Evolutionary conservation across 2,113 vertebrate species (phyloP).

Genomic region (Eurypyga helias): DNA sequence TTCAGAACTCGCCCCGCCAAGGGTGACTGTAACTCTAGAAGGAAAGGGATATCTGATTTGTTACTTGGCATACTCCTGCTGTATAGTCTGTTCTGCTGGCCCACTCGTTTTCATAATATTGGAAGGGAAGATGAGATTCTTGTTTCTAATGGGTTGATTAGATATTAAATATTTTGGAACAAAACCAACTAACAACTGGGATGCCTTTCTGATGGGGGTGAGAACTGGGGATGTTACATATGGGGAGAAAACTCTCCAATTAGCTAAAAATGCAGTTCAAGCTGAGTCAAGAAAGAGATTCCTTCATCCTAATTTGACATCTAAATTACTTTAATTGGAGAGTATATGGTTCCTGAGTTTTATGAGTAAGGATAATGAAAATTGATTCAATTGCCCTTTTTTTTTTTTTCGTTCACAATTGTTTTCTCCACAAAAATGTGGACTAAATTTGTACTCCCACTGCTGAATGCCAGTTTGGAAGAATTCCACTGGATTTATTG

Average conservation of each 20-base stretch:
- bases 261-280: background rate
- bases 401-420: background rate
- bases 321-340: background rate
- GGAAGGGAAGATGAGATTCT: background rate
- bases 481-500: background rate
- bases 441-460: background rate
- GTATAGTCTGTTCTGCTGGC: background rate
- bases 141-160: background rate
- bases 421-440: background rate
- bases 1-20: background rate
- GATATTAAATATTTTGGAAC: background rate
- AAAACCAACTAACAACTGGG: background rate
- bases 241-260: background rate
- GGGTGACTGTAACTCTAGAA: background rate
- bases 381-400: background rate
- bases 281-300: background rate
- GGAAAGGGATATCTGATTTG: background rate
- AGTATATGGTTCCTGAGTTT: background rate
- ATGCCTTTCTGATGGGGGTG: background rate
- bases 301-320: conserved; percentile 2
- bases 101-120: background rate
- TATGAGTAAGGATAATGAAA: conserved; percentile 12
- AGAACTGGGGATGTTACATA: background rate
- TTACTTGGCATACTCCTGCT: background rate
- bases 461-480: background rate